These are phyloP conservation scores for Solen grandis DNA, from an alignment of 1,140 invertebrate species.

Conservation along the genomic window DNA sequence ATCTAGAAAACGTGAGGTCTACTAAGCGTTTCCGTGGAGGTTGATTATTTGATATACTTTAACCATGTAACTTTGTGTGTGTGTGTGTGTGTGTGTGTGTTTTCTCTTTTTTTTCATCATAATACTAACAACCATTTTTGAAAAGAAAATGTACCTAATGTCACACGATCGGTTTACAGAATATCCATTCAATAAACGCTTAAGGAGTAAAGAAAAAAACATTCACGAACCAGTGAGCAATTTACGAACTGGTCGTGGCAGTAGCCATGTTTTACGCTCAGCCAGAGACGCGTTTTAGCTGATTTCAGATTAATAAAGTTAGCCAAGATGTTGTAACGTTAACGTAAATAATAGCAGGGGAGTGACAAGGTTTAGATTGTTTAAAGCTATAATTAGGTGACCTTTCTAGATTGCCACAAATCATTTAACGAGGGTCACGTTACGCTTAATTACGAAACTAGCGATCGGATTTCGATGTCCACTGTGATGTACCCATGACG, in stretches of 20 bases:
- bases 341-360: slow-evolving; percentile 23
- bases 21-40: too few species aligned
- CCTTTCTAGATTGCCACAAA: slow-evolving; percentile 20
- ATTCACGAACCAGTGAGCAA: background rate
- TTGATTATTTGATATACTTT: too few species aligned
- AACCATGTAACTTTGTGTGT: background rate
- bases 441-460: slow-evolving; percentile 44
- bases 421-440: slow-evolving; percentile 7
- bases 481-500: too few species aligned
- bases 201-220: too few species aligned
- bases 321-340: slow-evolving; percentile 47
- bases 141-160: background rate
- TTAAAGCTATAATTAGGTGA: slow-evolving; percentile 27
- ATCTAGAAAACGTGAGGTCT: too few species aligned
- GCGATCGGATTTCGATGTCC: slow-evolving; percentile 1
- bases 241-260: background rate
- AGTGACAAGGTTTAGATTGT: slow-evolving; percentile 36
- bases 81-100: too few species aligned
- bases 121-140: slow-evolving; percentile 8
- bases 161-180: background rate
- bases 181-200: background rate
- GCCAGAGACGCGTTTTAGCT: background rate
- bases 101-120: background rate
- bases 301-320: slow-evolving; percentile 19
- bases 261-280: slow-evolving; percentile 26